phyloP scores from a whole-genome alignment of 2,113 vertebrate genomes.

The Condylura cristata region DNA sequence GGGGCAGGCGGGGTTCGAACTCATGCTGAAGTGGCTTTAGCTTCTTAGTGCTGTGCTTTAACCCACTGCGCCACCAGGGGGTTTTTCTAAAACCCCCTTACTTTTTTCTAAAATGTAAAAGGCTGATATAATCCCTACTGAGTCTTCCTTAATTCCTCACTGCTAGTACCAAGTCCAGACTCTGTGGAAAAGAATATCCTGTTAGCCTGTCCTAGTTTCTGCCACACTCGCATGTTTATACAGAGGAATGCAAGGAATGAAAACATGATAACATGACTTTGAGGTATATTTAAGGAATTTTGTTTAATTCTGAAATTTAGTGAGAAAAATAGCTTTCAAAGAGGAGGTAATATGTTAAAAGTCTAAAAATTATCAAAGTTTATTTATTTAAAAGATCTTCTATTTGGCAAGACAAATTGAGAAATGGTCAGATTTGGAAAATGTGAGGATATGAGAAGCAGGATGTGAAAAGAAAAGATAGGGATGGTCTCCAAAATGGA shows the following conservation, averaged over 20 bases:
- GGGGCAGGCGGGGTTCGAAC: no score
- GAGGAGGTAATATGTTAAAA: not conserved
- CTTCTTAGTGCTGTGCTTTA: no score
- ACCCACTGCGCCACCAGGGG: no score
- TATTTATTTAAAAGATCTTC: not conserved
- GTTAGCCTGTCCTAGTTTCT: not conserved
- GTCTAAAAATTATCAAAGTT: not conserved
- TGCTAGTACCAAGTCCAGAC: not conserved
- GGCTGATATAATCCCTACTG: not conserved
- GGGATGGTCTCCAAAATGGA: not conserved
- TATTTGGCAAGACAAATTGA: not conserved
- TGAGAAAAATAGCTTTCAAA: constrained; percentile 27
- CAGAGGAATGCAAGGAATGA: not conserved
- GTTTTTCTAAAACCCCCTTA: no score
- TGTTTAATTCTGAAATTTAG: constrained; percentile 37
- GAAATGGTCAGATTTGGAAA: not conserved
- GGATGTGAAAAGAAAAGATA: not conserved
- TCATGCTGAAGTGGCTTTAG: no score
- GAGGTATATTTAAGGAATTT: constrained; percentile 1
- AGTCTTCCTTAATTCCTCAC: not conserved
- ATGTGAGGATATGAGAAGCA: not conserved
- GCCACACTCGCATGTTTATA: not conserved
- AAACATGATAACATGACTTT: not conserved
- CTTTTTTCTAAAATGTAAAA: constrained; percentile 4
- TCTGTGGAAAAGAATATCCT: not conserved